Conservation (phyloP, 2,797 vertebrate genomes). For the Chloroceryle amazona region DNA sequence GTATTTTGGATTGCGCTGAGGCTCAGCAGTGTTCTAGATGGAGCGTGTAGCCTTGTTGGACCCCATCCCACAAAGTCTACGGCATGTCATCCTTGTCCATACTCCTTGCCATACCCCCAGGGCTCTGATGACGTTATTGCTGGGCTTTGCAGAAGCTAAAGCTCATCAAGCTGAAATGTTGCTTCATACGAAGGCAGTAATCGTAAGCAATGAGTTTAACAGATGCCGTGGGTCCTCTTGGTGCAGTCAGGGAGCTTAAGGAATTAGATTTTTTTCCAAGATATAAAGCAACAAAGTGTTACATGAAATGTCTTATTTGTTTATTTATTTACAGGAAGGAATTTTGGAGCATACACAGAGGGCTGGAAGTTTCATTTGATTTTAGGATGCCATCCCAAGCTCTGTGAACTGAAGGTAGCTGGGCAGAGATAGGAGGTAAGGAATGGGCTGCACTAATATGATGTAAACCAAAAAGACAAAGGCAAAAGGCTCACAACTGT, state of each 20-base stretch:
- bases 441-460: not conserved
- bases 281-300: not conserved
- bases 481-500: not conserved
- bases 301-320: not conserved
- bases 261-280: slow-evolving; percentile 8
- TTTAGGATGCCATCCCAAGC: not conserved
- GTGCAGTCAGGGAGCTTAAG: not conserved
- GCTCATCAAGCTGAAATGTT: slow-evolving; percentile 21
- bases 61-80: not conserved
- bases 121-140: slow-evolving; percentile 22
- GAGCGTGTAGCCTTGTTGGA: not conserved
- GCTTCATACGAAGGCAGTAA: not conserved
- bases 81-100: not conserved
- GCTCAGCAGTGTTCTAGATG: slow-evolving; percentile 21
- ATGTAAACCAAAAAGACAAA: not conserved
- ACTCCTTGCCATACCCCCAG: not conserved
- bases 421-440: not conserved
- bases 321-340: not conserved
- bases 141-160: slow-evolving; percentile 27
- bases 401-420: not conserved
- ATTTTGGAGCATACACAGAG: not conserved
- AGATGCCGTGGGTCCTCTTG: not conserved
- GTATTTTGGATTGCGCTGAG: slow-evolving; percentile 36
- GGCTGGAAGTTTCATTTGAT: not conserved
- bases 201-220: slow-evolving; percentile 49